Percentiles rank a stretch among this genome's conserved stretches.
Conservation (phyloP, 2,888 invertebrate species). For the Bimastos eiseni region DNA sequence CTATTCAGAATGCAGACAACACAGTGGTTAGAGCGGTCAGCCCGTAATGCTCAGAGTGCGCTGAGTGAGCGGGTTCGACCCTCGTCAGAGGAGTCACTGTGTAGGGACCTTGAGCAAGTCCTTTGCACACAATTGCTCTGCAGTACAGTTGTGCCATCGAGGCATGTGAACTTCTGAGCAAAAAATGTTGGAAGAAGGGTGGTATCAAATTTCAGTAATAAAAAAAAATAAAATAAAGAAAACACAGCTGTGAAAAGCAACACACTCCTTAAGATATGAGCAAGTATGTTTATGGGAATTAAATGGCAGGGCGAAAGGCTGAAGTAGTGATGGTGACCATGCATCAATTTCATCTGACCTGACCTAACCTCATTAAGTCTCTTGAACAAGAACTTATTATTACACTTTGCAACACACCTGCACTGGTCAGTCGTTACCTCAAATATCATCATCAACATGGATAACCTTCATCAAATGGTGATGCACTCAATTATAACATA, state of each 20-base stretch:
- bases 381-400: background rate
- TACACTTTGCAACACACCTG: background rate
- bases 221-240: too few species aligned
- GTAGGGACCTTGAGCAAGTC: too few species aligned
- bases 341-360: background rate
- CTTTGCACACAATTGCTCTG: too few species aligned
- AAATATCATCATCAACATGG: background rate
- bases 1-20: background rate
- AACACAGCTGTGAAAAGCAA: background rate
- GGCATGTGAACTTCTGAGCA: too few species aligned
- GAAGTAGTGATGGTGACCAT: background rate
- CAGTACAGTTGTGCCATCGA: too few species aligned
- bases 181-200: too few species aligned
- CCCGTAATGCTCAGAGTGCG: too few species aligned
- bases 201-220: too few species aligned
- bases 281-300: background rate
- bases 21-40: too few species aligned
- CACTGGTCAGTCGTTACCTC: background rate
- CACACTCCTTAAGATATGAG: background rate
- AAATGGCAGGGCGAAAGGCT: background rate
- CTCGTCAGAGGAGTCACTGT: too few species aligned
- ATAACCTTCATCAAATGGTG: background rate
- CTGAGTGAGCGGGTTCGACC: too few species aligned
- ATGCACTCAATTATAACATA: slow-evolving; percentile 36
- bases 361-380: background rate